Evolutionary conservation across 2,113 vertebrate species (phyloP).

Genomic region (Malaclemys terrapin): DNA sequence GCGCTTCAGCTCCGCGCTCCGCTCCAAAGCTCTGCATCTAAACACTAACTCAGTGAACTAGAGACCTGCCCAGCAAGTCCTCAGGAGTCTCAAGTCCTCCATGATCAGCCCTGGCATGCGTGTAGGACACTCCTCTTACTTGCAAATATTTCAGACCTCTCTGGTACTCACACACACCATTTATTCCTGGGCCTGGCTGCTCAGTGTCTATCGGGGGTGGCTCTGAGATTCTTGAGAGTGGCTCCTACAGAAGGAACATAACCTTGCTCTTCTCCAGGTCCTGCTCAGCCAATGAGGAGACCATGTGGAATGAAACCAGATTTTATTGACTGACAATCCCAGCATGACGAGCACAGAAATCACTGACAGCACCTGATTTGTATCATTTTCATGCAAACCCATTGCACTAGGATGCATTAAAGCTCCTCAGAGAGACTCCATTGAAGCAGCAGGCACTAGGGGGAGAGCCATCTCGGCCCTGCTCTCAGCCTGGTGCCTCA

Average conservation of each 20-base stretch:
- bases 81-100: background rate
- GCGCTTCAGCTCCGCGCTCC: no score
- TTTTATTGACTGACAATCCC: background rate
- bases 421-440: background rate
- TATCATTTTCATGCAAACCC: fast-evolving
- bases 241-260: background rate
- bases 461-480: no score
- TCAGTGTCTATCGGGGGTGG: background rate
- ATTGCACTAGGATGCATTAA: fast-evolving
- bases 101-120: background rate
- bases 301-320: fast-evolving
- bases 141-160: background rate
- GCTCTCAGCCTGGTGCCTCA: fast-evolving
- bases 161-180: background rate
- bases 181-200: background rate
- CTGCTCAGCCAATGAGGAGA: background rate
- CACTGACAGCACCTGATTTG: fast-evolving
- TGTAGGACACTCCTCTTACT: background rate
- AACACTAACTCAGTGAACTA: no score
- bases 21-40: no score
- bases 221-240: background rate
- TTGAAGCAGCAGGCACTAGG: fast-evolving
- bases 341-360: fast-evolving
- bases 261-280: background rate
- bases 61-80: background rate